Evolutionary conservation across 2,888 invertebrate species (phyloP).

Genomic region (Tupiocoris notatus): DNA sequence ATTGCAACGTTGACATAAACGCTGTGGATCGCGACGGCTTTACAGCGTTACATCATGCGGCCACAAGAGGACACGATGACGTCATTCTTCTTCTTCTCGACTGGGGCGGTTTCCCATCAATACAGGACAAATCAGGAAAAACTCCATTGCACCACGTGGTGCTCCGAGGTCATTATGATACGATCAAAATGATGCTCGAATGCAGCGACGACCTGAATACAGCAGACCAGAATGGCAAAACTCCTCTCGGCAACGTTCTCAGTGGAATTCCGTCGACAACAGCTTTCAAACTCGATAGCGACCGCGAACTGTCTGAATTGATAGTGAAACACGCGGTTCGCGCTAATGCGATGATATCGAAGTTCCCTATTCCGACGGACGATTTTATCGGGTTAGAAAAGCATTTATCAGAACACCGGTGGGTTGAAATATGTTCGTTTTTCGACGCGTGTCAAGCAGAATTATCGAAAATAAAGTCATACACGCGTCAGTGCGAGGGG

Average conservation of each 20-base stretch:
- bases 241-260: conserved; percentile 5
- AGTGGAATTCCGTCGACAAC: conserved; percentile 18
- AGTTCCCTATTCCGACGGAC: background rate
- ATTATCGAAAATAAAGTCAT: conserved; percentile 7
- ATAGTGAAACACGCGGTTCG: conserved; percentile 18
- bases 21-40: conserved; percentile 14
- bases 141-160: conserved; percentile 9
- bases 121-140: conserved; percentile 14
- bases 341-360: conserved; percentile 43
- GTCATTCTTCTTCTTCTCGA: conserved; percentile 15
- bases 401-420: conserved; percentile 14
- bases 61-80: conserved; percentile 23
- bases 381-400: conserved; percentile 7
- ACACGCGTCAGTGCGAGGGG: background rate
- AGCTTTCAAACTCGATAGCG: conserved; percentile 1
- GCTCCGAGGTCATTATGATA: conserved; percentile 14
- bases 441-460: background rate
- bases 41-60: conserved; percentile 27
- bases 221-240: background rate
- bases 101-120: conserved; percentile 13
- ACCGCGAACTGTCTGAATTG: conserved; percentile 20
- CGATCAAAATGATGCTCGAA: conserved; percentile 19
- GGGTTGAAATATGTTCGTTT: conserved; percentile 13
- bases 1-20: conserved; percentile 17
- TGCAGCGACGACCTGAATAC: conserved; percentile 24